phyloP scores from a whole-genome alignment of 2,797 vertebrate genomes.

The Furcifer pardalis region DNA sequence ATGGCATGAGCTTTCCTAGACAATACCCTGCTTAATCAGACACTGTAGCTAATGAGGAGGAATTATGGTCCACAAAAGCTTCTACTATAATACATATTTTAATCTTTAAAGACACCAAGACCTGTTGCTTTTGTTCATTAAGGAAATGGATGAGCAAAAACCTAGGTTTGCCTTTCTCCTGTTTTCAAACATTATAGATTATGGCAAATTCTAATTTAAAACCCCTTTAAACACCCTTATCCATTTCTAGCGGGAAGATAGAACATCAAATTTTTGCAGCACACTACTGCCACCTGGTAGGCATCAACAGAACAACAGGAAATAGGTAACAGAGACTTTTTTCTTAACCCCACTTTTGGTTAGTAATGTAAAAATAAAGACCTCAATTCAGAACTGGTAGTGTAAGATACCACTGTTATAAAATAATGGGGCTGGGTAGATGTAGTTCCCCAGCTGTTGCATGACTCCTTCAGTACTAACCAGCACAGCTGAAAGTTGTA shows the following conservation, averaged over 20 bases:
- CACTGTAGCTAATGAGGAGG: background rate
- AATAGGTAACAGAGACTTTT: no score
- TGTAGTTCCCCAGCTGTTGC: background rate
- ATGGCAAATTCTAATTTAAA: no score
- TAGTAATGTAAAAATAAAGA: background rate
- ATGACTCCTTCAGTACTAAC: background rate
- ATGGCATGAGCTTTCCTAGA: background rate
- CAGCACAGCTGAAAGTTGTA: background rate
- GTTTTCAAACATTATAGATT: no score
- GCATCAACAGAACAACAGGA: background rate
- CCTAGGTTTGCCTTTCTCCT: no score
- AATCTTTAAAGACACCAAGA: background rate
- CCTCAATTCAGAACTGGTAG: background rate
- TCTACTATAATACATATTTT: background rate
- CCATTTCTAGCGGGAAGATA: background rate
- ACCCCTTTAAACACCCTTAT: no score
- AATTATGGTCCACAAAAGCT: background rate
- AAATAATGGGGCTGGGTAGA: background rate
- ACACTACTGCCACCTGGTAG: constrained; percentile 14
- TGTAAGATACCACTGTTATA: background rate
- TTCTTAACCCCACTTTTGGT: no score
- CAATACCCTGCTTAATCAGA: background rate
- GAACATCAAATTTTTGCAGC: background rate
- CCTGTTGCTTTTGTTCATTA: background rate
- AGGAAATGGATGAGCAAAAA: no score